phyloP scores from a whole-genome alignment of 2,888 invertebrate species.

The Apotomis turbidana region DNA sequence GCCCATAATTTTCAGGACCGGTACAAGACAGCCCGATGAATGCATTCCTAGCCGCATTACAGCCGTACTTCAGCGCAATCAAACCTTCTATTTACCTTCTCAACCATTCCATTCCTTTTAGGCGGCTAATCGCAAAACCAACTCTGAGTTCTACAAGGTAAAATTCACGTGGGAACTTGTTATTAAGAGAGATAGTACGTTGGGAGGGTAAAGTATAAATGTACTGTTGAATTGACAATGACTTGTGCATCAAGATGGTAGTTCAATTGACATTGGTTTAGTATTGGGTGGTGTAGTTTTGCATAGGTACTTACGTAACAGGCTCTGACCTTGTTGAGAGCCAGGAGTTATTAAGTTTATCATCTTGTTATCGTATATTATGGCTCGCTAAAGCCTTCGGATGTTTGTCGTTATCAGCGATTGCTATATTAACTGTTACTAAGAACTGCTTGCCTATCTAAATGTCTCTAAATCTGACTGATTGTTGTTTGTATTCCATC shows the following conservation, averaged over 20 bases:
- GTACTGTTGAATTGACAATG: slow-evolving; percentile 29
- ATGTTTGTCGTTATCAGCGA: not conserved
- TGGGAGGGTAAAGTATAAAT: not conserved
- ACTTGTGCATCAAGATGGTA: slow-evolving; percentile 32
- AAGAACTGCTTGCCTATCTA: no score
- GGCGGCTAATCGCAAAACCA: not conserved
- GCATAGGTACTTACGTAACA: slow-evolving; percentile 21
- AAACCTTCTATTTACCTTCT: slow-evolving; percentile 20
- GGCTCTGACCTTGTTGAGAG: slow-evolving; percentile 21
- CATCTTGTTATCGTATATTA: not conserved
- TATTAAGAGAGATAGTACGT: slow-evolving; percentile 3
- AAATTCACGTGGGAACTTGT: not conserved
- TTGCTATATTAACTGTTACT: no score
- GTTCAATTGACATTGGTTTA: slow-evolving; percentile 25
- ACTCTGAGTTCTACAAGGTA: not conserved
- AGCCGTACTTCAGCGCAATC: slow-evolving; percentile 30
- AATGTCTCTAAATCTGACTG: no score
- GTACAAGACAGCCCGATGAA: slow-evolving; percentile 51
- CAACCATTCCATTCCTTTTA: not conserved
- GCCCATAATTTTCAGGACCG: slow-evolving; percentile 55
- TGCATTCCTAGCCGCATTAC: slow-evolving; percentile 58
- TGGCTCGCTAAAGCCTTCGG: not conserved
- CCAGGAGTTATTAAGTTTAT: slow-evolving; percentile 4
- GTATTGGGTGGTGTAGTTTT: slow-evolving; percentile 11
- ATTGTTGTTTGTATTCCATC: no score